phyloP scores from a whole-genome alignment of 2,797 vertebrate species.

The Ambastaia sidthimunki region DNA sequence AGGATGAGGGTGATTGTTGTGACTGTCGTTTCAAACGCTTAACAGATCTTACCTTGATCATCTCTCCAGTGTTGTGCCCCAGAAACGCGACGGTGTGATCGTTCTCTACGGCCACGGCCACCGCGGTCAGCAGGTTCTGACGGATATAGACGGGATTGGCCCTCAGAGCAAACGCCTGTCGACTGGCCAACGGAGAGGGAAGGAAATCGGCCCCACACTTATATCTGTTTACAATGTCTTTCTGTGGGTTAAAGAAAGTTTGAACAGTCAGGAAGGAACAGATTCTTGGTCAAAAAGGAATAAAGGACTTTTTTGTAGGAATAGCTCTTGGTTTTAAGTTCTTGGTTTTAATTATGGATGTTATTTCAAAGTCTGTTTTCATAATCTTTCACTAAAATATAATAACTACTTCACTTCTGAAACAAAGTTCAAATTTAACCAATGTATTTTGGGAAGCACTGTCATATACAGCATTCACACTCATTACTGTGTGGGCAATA shows the following conservation, averaged over 20 bases:
- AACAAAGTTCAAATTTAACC: too few species aligned
- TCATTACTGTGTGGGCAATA: background rate
- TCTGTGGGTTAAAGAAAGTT: conserved; percentile 62
- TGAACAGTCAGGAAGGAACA: background rate
- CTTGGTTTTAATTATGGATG: too few species aligned
- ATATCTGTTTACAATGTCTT: conserved; percentile 63
- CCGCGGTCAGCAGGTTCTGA: conserved; percentile 78
- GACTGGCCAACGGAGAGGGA: conserved; percentile 90
- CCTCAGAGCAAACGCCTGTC: conserved; percentile 73
- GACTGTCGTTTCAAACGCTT: background rate
- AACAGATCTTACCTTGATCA: conserved; percentile 83
- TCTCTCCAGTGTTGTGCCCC: conserved; percentile 86
- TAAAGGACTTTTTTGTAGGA: too few species aligned
- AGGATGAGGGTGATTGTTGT: background rate
- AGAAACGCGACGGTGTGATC: conserved; percentile 89
- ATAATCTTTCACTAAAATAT: too few species aligned
- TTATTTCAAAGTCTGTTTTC: too few species aligned
- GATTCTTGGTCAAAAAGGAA: background rate
- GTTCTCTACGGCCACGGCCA: conserved; percentile 87
- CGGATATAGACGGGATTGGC: conserved; percentile 11
- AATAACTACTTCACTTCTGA: too few species aligned
- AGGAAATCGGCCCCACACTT: conserved; percentile 80
- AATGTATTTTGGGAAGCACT: too few species aligned
- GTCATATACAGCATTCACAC: too few species aligned
- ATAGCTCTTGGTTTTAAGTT: too few species aligned